Evolutionary conservation across 2,797 vertebrate species (phyloP).

Genomic region (Enteromius treurensis): DNA sequence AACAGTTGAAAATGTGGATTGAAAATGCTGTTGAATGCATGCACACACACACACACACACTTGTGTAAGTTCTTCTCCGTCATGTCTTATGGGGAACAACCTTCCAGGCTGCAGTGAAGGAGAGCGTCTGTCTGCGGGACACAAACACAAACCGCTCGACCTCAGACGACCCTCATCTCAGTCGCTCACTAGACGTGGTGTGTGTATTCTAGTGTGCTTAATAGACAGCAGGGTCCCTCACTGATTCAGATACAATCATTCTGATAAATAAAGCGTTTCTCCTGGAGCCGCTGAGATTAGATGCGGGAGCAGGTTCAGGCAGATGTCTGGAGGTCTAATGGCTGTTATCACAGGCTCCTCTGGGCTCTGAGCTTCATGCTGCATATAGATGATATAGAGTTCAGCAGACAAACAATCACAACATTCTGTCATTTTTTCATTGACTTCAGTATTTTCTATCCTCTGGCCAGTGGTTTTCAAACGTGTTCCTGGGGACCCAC

Average conservation of each 20-base stretch:
- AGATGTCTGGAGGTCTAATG: slow-evolving; percentile 25
- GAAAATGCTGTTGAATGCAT: not conserved
- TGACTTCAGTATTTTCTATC: not conserved
- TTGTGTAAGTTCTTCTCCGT: not conserved
- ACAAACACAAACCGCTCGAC: slow-evolving; percentile 13
- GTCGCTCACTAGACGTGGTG: not conserved
- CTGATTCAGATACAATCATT: slow-evolving; percentile 36
- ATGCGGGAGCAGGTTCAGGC: not conserved
- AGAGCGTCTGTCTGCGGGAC: slow-evolving; percentile 15
- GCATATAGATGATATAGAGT: not conserved
- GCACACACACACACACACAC: not conserved
- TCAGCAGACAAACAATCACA: slow-evolving; percentile 6
- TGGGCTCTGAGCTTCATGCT: not conserved
- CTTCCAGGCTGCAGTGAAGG: not conserved
- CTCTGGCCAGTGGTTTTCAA: not conserved
- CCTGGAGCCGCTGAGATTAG: slow-evolving; percentile 4
- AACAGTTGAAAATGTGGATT: not conserved
- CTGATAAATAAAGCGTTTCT: not conserved
- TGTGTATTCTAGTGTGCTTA: slow-evolving; percentile 44
- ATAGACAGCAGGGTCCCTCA: slow-evolving; percentile 4
- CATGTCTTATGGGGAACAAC: not conserved
- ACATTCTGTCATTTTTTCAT: not conserved
- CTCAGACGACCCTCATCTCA: slow-evolving; percentile 23
- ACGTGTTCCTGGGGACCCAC: no score
- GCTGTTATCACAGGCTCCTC: slow-evolving; percentile 3